Percentiles rank a stretch among this genome's conserved stretches.
phyloP scores from a whole-genome alignment of 1,140 invertebrate species.

The Drosophila nasuta region DNA sequence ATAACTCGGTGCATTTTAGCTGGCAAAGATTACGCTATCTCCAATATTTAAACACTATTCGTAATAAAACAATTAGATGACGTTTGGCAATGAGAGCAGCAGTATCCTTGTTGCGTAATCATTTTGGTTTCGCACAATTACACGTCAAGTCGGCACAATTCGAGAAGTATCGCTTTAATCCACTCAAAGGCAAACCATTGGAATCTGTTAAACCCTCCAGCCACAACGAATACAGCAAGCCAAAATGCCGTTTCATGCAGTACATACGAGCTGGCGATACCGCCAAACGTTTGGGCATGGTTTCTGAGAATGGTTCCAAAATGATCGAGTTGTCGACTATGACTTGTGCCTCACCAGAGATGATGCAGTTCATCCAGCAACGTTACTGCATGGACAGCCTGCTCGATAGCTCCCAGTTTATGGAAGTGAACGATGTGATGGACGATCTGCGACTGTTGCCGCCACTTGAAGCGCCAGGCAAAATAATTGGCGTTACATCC shows the following conservation, averaged over 20 bases:
- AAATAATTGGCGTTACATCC: constrained; percentile 91
- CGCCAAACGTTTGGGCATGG: constrained; percentile 62
- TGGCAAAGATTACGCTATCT: neutral
- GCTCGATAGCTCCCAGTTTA: constrained; percentile 46
- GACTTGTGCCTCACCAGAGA: constrained; percentile 61
- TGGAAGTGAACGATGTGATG: constrained; percentile 80
- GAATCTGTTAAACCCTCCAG: constrained; percentile 5
- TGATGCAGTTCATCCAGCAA: constrained; percentile 74
- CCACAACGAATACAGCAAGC: constrained; percentile 10
- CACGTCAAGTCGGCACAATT: constrained; percentile 27
- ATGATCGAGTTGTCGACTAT: constrained; percentile 60
- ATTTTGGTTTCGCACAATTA: constrained; percentile 24
- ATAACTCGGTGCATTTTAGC: constrained; percentile 10
- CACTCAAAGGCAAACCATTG: neutral
- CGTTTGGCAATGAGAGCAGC: constrained; percentile 46
- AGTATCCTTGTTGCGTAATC: constrained; percentile 50
- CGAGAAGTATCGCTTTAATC: constrained; percentile 13
- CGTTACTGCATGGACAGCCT: constrained; percentile 64
- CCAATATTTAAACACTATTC: neutral
- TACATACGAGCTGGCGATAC: constrained; percentile 58
- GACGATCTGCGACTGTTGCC: constrained; percentile 86
- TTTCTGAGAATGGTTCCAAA: constrained; percentile 72
- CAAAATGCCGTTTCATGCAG: constrained; percentile 78
- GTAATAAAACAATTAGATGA: constrained; percentile 13
- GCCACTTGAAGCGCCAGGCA: constrained; percentile 90